phyloP scores from a whole-genome alignment of 2,797 vertebrate species.

The Labroides dimidiatus region DNA sequence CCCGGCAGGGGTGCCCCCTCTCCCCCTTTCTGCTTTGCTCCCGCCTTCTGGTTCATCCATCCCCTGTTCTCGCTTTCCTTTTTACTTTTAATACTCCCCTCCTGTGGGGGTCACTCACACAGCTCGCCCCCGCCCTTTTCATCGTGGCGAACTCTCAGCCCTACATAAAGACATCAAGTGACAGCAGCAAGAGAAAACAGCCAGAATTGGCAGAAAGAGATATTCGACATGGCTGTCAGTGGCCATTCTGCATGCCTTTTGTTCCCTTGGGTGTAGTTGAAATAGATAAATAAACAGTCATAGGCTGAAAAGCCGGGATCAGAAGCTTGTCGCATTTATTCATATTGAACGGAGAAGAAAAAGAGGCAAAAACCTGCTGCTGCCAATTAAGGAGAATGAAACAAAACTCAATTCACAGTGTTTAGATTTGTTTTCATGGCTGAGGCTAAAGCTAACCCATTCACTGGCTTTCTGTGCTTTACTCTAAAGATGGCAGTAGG shows the following conservation, averaged over 20 bases:
- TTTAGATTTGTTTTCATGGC: conserved; percentile 80
- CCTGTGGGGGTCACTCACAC: conserved; percentile 91
- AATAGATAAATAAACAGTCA: conserved; percentile 89
- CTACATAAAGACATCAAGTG: conserved; percentile 99
- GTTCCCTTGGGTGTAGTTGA: conserved; percentile 82
- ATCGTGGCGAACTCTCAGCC: conserved; percentile 90
- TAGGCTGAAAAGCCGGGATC: conserved; percentile 82
- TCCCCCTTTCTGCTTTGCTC: conserved; percentile 81
- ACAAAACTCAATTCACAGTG: conserved; percentile 77
- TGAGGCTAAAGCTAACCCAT: conserved; percentile 73
- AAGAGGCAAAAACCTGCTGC: conserved; percentile 77
- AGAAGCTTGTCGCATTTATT: conserved; percentile 84
- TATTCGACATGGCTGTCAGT: conserved; percentile 99
- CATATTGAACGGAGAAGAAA: conserved; percentile 76
- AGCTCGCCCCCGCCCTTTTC: conserved; percentile 87
- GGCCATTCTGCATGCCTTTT: conserved; percentile 87
- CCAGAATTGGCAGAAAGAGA: conserved; percentile 95
- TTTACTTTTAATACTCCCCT: conserved; percentile 88
- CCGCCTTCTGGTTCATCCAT: conserved; percentile 87
- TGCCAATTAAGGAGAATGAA: conserved; percentile 80
- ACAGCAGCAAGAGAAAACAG: conserved; percentile 87
- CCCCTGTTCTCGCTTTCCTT: conserved; percentile 80
- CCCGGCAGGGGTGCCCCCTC: conserved; percentile 88
- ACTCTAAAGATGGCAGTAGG: conserved; percentile 69
- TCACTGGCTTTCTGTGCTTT: conserved; percentile 69